Conservation (phyloP, 2,113 vertebrate genomes). For the rat (Rattus norvegicus) region GRCr8 NC_086039.1:22932501-22933000, state of each 20-base stretch:
- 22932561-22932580: slow-evolving; percentile 88
- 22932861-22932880: slow-evolving; percentile 37
- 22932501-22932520: slow-evolving; percentile 92
- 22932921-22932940: slow-evolving; percentile 57
- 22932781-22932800: slow-evolving; percentile 38
- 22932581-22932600: not conserved
- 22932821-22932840: not conserved
- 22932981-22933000: not conserved
- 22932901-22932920: not conserved
- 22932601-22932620: slow-evolving; percentile 9
- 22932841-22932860: slow-evolving; percentile 7
- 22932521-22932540: slow-evolving; percentile 91
- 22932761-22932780: not conserved
- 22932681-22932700: not conserved
- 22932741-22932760: not conserved
- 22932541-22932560: slow-evolving; percentile 94
- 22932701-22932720: slow-evolving; percentile 6
- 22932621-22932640: not conserved
- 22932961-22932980: slow-evolving; percentile 23
- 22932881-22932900: slow-evolving; percentile 2
- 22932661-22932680: not conserved
- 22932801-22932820: slow-evolving; percentile 40
- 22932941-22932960: not conserved
- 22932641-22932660: not conserved
- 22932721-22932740: slow-evolving; percentile 15